Percentiles rank a stretch among this genome's conserved stretches.
Evolutionary conservation across 2,797 vertebrate genomes (phyloP).

Genomic region (Protosalanx chinensis): DNA sequence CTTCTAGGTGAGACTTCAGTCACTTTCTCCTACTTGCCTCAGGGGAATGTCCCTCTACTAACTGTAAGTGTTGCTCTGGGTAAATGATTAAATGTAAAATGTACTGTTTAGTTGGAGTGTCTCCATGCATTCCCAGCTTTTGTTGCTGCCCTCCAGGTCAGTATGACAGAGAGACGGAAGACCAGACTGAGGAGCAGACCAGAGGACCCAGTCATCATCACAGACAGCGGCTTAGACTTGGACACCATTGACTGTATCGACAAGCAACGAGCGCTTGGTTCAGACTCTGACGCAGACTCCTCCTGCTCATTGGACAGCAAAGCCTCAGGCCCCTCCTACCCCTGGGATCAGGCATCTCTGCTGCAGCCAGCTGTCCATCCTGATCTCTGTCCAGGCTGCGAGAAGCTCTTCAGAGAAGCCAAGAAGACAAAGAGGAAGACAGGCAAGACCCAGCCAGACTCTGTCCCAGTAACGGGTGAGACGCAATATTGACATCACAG

Average conservation of each 20-base stretch:
- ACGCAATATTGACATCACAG: not conserved
- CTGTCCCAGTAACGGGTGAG: constrained; percentile 50
- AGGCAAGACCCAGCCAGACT: constrained; percentile 26
- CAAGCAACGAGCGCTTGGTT: constrained; percentile 11
- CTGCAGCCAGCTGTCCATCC: not conserved
- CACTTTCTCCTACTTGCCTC: no score
- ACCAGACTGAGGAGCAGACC: not conserved
- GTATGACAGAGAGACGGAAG: not conserved
- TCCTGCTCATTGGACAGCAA: constrained; percentile 38
- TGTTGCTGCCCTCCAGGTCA: not conserved
- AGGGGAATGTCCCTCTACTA: no score
- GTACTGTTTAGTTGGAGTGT: constrained; percentile 33
- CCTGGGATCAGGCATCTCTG: not conserved
- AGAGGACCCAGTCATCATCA: rapidly evolving
- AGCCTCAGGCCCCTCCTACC: constrained; percentile 51
- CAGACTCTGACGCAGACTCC: constrained; percentile 20
- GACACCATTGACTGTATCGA: constrained; percentile 43
- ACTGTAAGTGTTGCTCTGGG: no score
- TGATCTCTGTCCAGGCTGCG: constrained; percentile 49
- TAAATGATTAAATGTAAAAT: no score
- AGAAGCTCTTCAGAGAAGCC: constrained; percentile 39
- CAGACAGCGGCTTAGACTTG: not conserved
- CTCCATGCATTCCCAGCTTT: constrained; percentile 40
- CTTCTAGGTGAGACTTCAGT: constrained; percentile 44
- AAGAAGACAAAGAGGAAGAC: constrained; percentile 31